Conservation (phyloP, 64 coral and sea anemone species). For the Catalaphyllia jardinei region DNA sequence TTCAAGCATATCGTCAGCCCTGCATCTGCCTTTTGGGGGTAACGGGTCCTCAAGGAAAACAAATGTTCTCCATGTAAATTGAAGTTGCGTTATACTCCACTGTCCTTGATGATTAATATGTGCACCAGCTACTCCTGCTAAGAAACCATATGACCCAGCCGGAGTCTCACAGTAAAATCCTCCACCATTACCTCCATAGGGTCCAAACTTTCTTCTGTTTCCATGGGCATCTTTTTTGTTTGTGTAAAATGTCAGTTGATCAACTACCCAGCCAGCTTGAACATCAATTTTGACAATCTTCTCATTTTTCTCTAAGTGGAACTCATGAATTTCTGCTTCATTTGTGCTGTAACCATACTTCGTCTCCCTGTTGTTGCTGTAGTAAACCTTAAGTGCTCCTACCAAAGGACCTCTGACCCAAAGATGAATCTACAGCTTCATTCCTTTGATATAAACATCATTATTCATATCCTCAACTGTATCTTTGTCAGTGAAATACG, state of each 20-base stretch:
- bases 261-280: constrained; percentile 80
- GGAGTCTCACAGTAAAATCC: constrained; percentile 12
- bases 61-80: constrained; percentile 71
- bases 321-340: constrained; percentile 42
- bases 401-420: constrained; percentile 79
- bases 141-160: constrained; percentile 54
- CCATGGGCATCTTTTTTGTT: constrained; percentile 63
- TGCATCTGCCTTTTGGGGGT: background rate
- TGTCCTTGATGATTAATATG: constrained; percentile 65
- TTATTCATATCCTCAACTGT: constrained; percentile 6
- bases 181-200: constrained; percentile 78
- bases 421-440: constrained; percentile 81
- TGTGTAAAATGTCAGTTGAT: constrained; percentile 72
- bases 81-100: constrained; percentile 71
- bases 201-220: constrained; percentile 50
- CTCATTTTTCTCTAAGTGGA: constrained; percentile 68
- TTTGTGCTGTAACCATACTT: constrained; percentile 49
- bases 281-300: constrained; percentile 71
- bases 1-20: background rate
- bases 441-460: constrained; percentile 65
- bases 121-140: constrained; percentile 54
- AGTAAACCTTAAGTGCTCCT: constrained; percentile 74
- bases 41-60: constrained; percentile 29
- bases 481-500: constrained; percentile 39
- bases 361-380: constrained; percentile 34